Base-by-base conservation (phyloP, 2,888 invertebrate genomes). In the Tenthredo mesomela region DNA sequence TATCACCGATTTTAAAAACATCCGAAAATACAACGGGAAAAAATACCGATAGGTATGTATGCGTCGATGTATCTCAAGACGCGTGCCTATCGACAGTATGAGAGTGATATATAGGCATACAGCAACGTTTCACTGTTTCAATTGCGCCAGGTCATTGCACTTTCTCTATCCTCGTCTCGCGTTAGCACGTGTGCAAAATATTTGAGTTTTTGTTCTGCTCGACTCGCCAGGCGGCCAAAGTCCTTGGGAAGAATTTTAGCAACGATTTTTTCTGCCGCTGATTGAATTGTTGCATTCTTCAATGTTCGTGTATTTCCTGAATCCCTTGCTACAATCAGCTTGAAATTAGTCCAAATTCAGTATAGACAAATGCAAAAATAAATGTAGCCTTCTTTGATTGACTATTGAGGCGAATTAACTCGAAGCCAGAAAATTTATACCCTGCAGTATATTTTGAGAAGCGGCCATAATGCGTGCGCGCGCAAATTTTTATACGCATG, bases 381-480 rank as follows among this genome's bases (percentile, higher is more conserved):
- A n/a, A 54, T 6, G 2, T 12, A 61, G 12, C 61, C 25, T 4
- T 61, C 25, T 25, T 25, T 25, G 21, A 25, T 61, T 3, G 61
- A 67, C 18, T 67, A 18, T 67, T 18, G 15, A 18, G 15, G 67
- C 67, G 7, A 67, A 67, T 33, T 0, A 12, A 33, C 43, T 73
- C 10, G 10, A 73, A n/a, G 21, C 21, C 7, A n/a, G n/a, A 25
- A 43, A 73, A 33, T 33, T 33, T 18, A 15, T 18, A 73, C 12
- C 10, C 9, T 29, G 18, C 33, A 12, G 58, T 4, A 80, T 61
- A 61, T 61, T 61, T 80, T 40, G 58, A 70, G 33, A n/a, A 21
- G n/a, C 82, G 82, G 82, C 82, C 82, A 82, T 82, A 43, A 82
- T 82, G 82, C 82, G 82, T 82, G 82, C 82, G 82, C 82, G 82